Conservation (phyloP, 2,888 invertebrate species). For the Tachina fera region DNA sequence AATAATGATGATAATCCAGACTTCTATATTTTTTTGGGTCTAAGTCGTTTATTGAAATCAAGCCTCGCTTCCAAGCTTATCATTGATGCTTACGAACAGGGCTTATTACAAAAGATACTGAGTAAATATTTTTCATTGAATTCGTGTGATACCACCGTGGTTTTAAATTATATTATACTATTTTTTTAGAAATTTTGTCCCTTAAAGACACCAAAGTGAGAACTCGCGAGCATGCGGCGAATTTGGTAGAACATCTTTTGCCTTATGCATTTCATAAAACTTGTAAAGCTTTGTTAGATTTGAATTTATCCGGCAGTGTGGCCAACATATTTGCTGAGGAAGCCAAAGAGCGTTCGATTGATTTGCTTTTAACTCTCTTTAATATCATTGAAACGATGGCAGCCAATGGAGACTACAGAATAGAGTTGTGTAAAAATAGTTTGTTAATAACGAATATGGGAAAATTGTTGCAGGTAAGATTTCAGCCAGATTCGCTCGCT, state of each 20-base stretch:
- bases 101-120: conserved; percentile 71
- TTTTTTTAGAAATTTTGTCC: conserved; percentile 69
- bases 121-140: not conserved
- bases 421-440: conserved; percentile 62
- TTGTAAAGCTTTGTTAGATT: conserved; percentile 65
- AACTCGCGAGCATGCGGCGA: conserved; percentile 76
- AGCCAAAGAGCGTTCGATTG: conserved; percentile 74
- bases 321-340: conserved; percentile 74
- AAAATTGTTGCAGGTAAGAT: conserved; percentile 75
- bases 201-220: conserved; percentile 71
- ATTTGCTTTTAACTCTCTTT: conserved; percentile 75
- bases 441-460: conserved; percentile 74
- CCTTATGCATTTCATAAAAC: conserved; percentile 74
- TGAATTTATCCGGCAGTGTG: conserved; percentile 68
- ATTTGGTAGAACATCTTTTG: conserved; percentile 75
- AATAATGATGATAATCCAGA: conserved; percentile 64
- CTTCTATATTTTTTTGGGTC: conserved; percentile 75
- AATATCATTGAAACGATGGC: conserved; percentile 76
- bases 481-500: not conserved
- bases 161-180: not conserved
- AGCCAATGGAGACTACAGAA: conserved; percentile 76
- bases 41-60: conserved; percentile 76
- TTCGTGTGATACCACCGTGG: too few species aligned
- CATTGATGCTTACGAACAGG: conserved; percentile 71
- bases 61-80: conserved; percentile 74